phyloP scores from a whole-genome alignment of 2,888 invertebrate species.

The Pristionchus mayeri region DNA sequence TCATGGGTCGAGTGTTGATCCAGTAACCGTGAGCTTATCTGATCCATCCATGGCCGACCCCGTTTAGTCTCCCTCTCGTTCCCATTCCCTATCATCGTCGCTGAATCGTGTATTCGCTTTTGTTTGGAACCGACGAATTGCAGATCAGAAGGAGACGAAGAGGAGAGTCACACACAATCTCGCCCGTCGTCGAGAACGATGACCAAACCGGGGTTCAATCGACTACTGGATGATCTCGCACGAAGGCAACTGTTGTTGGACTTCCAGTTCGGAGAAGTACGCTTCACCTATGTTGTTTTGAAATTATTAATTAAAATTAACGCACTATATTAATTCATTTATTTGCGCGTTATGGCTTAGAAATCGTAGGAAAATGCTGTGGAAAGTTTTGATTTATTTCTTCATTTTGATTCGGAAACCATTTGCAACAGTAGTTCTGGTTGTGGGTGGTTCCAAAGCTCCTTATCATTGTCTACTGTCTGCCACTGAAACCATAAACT shows the following conservation, averaged over 20 bases:
- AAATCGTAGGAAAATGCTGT: too few relatives aligned
- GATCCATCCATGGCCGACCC: neutral
- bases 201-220: constrained; percentile 68
- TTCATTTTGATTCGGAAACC: too few relatives aligned
- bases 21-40: neutral
- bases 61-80: neutral
- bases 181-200: constrained; percentile 37
- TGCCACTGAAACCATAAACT: too few relatives aligned
- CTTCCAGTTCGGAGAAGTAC: constrained; percentile 66
- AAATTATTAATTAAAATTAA: too few relatives aligned
- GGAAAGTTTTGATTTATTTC: too few relatives aligned
- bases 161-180: neutral
- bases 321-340: too few relatives aligned
- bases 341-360: too few relatives aligned
- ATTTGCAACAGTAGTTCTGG: too few relatives aligned
- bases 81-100: neutral
- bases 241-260: constrained; percentile 70
- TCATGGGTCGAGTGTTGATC: constrained; percentile 32
- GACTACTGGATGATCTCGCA: constrained; percentile 71
- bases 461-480: too few relatives aligned
- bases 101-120: neutral
- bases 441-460: too few relatives aligned
- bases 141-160: constrained; percentile 18
- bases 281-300: too few relatives aligned
- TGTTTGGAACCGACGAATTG: neutral